Conservation (phyloP, 2,113 vertebrate species). For the Pygoscelis antarcticus region DNA sequence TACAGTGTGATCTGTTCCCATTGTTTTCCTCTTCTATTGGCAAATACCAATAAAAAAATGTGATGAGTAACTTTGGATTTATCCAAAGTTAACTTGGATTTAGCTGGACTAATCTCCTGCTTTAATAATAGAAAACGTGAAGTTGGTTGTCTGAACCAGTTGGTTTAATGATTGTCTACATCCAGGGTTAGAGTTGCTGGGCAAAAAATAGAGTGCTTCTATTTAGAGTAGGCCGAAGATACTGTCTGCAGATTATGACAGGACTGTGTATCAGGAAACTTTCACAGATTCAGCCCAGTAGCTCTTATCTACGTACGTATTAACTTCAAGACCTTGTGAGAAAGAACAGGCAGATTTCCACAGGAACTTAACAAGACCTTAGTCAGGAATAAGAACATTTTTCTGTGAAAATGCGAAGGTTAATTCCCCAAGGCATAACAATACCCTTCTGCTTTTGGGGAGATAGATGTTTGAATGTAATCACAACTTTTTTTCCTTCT, state of each 20-base stretch:
- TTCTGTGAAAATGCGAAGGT: background rate
- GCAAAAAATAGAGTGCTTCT: background rate
- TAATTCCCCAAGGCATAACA: background rate
- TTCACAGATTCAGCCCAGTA: background rate
- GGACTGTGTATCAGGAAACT: background rate
- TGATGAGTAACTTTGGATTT: background rate
- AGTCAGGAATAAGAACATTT: background rate
- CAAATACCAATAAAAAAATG: background rate
- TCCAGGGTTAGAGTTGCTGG: background rate
- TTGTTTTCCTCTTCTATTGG: background rate
- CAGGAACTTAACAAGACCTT: background rate
- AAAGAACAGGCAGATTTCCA: background rate
- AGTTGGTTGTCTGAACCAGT: background rate
- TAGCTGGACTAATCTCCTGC: background rate
- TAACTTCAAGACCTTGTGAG: background rate
- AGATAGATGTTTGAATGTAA: background rate
- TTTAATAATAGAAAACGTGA: background rate
- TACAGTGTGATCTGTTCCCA: background rate
- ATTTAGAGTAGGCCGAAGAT: background rate
- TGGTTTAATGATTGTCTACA: background rate
- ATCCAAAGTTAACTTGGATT: background rate
- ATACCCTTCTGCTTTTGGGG: background rate
- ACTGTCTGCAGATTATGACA: background rate
- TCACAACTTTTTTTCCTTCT: background rate
- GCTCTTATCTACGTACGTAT: background rate